Base-by-base conservation (phyloP, 2,113 vertebrate genomes). In the Neolamprologus fasciatus region DNA sequence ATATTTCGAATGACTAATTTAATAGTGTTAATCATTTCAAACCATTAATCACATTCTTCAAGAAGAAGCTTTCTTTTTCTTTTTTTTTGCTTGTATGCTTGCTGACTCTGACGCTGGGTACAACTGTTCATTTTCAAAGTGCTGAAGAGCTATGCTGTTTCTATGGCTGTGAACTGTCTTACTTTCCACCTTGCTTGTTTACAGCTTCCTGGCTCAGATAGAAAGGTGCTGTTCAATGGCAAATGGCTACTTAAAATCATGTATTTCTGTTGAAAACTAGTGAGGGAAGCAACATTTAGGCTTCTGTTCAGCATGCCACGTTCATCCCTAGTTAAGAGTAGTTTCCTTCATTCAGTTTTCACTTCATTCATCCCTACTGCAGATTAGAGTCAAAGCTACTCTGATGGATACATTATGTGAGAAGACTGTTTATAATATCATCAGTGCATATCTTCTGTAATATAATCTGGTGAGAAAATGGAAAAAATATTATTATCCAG, bases 1-100 rank as follows among this genome's bases (percentile, higher is more conserved):
- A 0, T 17, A 26, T 45, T 73, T 42, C 66, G 0, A 16, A 13
- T 42, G 13, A 71, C 37, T 42, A 16, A 17, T 45, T 78, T 78
- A 47, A 31, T 13, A 50, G 73, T 50, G 45, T 61, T 61, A 58
- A 58, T 58, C 26, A 51, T 76, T 76, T 31, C 16, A 76, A 76
- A 50, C 23, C 14, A 5, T 76, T 19, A 76, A 31, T 12, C 42
- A 31, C 23, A 28, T 50, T 76, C 16, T 76, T 76, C 42, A 47
- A 31, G 17, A 78, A 31, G 4, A 9, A 51, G 26, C 73, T 50
- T 76, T 76, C 42, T 28, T 31, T 50, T 11, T 21, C 21, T 21
- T 71, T 73, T 50, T 50, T 19, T 9, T 31, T 78, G 4, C 42
- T 31, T 8, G 10, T 8, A 19, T 19, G 42, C 23, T 31, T 47